phyloP scores from a whole-genome alignment of 2,113 vertebrate genomes.

The Nerophis ophidion region DNA sequence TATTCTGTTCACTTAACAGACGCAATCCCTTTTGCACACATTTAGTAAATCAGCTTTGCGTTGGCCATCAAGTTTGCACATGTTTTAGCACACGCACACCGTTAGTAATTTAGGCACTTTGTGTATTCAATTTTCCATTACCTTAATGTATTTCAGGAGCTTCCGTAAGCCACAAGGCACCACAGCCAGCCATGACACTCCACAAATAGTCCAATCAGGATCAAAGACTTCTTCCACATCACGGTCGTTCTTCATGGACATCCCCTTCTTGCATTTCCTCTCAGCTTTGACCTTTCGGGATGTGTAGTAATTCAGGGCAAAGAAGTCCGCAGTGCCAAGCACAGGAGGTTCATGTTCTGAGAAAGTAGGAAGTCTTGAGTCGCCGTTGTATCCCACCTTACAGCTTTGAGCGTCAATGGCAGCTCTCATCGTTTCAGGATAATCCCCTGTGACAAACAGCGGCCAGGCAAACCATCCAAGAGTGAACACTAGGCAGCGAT shows the following conservation, averaged over 20 bases:
- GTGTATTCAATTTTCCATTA: conserved; percentile 25
- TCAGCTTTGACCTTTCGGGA: conserved; percentile 63
- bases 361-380: conserved; percentile 69
- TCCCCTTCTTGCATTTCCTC: conserved; percentile 24
- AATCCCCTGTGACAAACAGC: conserved; percentile 76
- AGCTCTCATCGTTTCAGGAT: conserved; percentile 72
- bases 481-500: conserved; percentile 64
- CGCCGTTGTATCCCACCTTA: conserved; percentile 49
- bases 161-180: conserved; percentile 70
- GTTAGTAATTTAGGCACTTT: too few relatives aligned
- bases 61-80: too few relatives aligned
- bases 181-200: conserved; percentile 68
- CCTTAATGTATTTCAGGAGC: conserved; percentile 76
- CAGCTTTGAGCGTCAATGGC: conserved; percentile 61
- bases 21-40: too few relatives aligned
- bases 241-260: conserved; percentile 52
- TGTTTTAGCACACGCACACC: too few relatives aligned
- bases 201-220: conserved; percentile 70
- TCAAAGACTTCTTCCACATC: conserved; percentile 62
- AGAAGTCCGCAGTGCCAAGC: conserved; percentile 78
- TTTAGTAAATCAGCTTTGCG: too few relatives aligned
- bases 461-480: conserved; percentile 78
- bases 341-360: conserved; percentile 67
- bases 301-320: conserved; percentile 79
- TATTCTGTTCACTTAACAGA: too few relatives aligned